These are phyloP conservation scores for Tympanoctomys barrerae DNA, from an alignment of 2,797 vertebrate genomes.

Conservation along the genomic window DNA sequence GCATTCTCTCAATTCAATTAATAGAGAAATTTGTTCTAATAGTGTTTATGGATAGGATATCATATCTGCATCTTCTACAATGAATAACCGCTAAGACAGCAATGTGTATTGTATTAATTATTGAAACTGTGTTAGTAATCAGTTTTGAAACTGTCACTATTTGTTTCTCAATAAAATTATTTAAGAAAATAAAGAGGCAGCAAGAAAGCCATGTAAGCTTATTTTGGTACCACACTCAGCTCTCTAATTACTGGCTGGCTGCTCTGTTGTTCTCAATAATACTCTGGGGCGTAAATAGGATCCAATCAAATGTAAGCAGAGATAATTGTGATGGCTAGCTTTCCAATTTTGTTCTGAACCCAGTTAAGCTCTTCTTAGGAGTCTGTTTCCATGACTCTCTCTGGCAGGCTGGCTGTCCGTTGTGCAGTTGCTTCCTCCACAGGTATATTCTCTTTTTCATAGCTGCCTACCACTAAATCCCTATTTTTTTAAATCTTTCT, in stretches of 20 bases:
- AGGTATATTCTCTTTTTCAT: not conserved
- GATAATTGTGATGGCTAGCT: not conserved
- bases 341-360: not conserved
- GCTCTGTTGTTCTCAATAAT: constrained; percentile 7
- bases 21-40: too few species aligned
- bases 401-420: not conserved
- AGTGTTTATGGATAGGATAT: too few species aligned
- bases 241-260: not conserved
- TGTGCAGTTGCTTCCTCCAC: not conserved
- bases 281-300: not conserved
- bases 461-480: not conserved
- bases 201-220: not conserved
- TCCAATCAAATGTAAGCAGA: constrained; percentile 5
- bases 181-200: too few species aligned
- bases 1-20: too few species aligned
- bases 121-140: too few species aligned
- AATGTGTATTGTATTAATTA: too few species aligned
- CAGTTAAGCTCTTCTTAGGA: not conserved
- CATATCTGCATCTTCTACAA: too few species aligned
- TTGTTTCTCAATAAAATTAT: too few species aligned
- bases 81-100: too few species aligned
- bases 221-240: not conserved
- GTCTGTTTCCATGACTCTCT: not conserved
- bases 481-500: not conserved
- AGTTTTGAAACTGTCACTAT: too few species aligned